A percentile compares a stretch with the other conserved stretches of the same genome.
These are phyloP conservation scores for Villa cingulata DNA, from an alignment of 2,888 invertebrate species.

Conservation along the genomic window DNA sequence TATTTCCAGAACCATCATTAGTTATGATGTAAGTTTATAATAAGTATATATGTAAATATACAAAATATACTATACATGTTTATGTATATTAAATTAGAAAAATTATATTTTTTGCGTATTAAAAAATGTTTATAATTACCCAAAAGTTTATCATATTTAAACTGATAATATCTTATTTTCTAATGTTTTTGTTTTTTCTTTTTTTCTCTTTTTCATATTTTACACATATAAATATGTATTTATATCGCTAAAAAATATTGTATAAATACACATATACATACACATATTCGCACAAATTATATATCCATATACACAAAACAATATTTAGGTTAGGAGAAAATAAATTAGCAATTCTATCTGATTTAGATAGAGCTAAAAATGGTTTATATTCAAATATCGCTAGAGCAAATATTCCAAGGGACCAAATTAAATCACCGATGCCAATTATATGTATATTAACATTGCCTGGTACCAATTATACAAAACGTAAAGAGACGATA, in stretches of 20 bases:
- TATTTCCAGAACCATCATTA: slow-evolving; percentile 32
- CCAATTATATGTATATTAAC: slow-evolving; percentile 37
- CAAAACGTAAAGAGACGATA: slow-evolving; percentile 36
- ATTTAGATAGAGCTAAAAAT: slow-evolving; percentile 31
- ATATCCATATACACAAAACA: too few species aligned
- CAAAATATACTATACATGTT: too few species aligned
- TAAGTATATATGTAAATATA: too few species aligned
- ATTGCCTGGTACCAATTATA: slow-evolving; percentile 36
- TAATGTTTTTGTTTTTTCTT: background rate
- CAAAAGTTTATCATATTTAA: too few species aligned
- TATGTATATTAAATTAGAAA: too few species aligned
- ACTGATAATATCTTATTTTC: too few species aligned
- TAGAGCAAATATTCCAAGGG: slow-evolving; percentile 32
- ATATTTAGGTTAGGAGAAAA: background rate
- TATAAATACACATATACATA: too few species aligned
- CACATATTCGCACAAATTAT: too few species aligned
- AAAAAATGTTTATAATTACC: too few species aligned
- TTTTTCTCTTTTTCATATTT: too few species aligned
- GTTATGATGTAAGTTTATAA: slow-evolving; percentile 35
- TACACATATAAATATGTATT: too few species aligned
- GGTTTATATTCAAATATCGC: slow-evolving; percentile 35
- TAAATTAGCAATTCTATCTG: slow-evolving; percentile 22
- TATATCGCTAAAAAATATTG: background rate
- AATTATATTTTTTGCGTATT: too few species aligned
- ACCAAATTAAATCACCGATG: slow-evolving; percentile 35